Base-by-base conservation (phyloP, 1,140 invertebrate species). In the Babylonia areolata region DNA sequence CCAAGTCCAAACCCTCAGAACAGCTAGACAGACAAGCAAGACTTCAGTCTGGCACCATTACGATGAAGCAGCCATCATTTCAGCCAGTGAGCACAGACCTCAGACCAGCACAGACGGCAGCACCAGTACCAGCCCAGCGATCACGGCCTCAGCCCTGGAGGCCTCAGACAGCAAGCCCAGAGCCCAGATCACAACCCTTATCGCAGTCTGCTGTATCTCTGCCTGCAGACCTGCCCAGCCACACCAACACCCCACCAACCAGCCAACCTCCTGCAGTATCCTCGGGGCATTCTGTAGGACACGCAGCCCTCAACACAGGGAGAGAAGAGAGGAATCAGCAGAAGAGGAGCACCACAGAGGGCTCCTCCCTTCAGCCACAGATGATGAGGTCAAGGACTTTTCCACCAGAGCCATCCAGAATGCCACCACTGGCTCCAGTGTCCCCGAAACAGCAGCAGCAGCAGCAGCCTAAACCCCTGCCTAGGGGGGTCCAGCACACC, bases 401-500 rank as follows among this genome's bases (percentile, higher is more conserved):
- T 11, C 75, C 75, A 17, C 75, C 75, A 23, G 75, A 77, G 40
- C 75, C 75, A 39, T 15, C 75, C 11, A 39, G 75, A 39, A 35
- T 37, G 78, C 78, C 40, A 31, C 42, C 80, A 3, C 3, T 46
- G 37, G 37, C 78, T 31, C 58, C 81, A 3, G 37, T 46, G 39
- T 39, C 69, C 28, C n/a, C 82, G 1, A 42, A 37, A 46, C 64
- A 17, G 80, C 87, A 46, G 58, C 75, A 85, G 64, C 88, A 81
- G 81, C 87, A 35, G 31, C 78, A 31, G 23, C 75, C 51, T 11
- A 85, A 23, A 79, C 85, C 82, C 46, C 12, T 37, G 28, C 71
- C 80, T 3, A 28, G 51, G 37, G 51, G 81, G 81, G 58, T 71
- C 37, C 85, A 58, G 39, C 80, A 83, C 83, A 85, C 54, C 86